phyloP scores from a whole-genome alignment of 2,113 vertebrate species.

The Pyxicephalus adspersus region DNA sequence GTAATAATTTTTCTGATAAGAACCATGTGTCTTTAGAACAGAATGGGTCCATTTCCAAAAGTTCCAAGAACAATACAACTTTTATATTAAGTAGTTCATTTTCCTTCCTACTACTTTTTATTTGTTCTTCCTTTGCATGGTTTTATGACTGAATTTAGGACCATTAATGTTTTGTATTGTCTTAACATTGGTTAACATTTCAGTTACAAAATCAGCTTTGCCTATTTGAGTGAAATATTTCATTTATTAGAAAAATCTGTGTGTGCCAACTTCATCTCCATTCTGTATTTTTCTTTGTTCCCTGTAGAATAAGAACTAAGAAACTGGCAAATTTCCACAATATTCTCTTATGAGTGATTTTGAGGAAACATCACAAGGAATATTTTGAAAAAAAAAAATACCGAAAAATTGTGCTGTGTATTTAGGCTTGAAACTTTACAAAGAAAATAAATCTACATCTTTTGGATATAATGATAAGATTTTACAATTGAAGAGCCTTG shows the following conservation, averaged over 20 bases:
- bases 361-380: not conserved
- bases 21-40: no score
- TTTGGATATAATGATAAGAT: no score
- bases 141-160: not conserved
- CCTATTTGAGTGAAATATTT: conserved; percentile 22
- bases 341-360: conserved; percentile 1
- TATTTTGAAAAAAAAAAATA: no score
- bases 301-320: conserved; percentile 3
- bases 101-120: not conserved
- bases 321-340: conserved; percentile 19
- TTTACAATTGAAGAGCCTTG: no score
- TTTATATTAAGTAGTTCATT: not conserved
- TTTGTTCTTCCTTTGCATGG: conserved; percentile 1
- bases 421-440: no score
- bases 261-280: conserved; percentile 19
- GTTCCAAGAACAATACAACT: not conserved
- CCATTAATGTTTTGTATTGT: not conserved
- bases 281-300: conserved; percentile 17
- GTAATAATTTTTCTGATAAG: no score
- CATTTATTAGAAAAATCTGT: conserved; percentile 24
- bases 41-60: no score
- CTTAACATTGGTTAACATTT: conserved; percentile 66
- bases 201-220: conserved; percentile 10
- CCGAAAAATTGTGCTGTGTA: no score
- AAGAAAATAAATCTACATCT: no score